phyloP scores from a whole-genome alignment of 2,888 invertebrate genomes.

The Exocentrus adspersus region DNA sequence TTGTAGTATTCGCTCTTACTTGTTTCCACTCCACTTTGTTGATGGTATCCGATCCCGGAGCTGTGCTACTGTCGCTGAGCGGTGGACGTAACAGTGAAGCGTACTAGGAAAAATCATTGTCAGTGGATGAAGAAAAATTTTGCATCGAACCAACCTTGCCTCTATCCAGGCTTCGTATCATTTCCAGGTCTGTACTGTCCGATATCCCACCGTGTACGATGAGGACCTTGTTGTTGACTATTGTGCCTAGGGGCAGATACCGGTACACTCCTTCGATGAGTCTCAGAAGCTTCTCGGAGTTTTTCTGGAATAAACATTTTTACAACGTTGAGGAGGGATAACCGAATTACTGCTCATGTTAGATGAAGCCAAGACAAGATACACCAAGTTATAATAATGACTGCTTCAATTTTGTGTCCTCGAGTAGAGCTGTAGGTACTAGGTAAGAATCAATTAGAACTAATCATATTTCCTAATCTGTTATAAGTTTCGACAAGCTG shows the following conservation, averaged over 20 bases:
- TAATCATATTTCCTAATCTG: too few relatives aligned
- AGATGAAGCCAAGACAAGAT: too few relatives aligned
- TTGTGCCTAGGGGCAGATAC: constrained; percentile 90
- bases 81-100: constrained; percentile 88
- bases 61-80: constrained; percentile 72
- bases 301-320: constrained; percentile 68
- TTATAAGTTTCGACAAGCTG: too few relatives aligned
- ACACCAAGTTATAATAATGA: too few relatives aligned
- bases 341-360: too few relatives aligned
- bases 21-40: constrained; percentile 92
- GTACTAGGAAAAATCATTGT: too few relatives aligned
- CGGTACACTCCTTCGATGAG: constrained; percentile 91
- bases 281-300: constrained; percentile 79
- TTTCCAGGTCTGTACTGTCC: constrained; percentile 84
- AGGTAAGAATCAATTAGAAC: too few relatives aligned
- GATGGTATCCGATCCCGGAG: constrained; percentile 73
- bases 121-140: too few relatives aligned
- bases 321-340: background rate
- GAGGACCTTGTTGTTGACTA: constrained; percentile 89
- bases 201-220: constrained; percentile 95
- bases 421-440: too few relatives aligned
- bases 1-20: constrained; percentile 65
- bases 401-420: too few relatives aligned
- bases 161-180: constrained; percentile 82
- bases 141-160: constrained; percentile 78